Conservation (phyloP, 2,888 invertebrate species). For the Zeuzera pyrina region DNA sequence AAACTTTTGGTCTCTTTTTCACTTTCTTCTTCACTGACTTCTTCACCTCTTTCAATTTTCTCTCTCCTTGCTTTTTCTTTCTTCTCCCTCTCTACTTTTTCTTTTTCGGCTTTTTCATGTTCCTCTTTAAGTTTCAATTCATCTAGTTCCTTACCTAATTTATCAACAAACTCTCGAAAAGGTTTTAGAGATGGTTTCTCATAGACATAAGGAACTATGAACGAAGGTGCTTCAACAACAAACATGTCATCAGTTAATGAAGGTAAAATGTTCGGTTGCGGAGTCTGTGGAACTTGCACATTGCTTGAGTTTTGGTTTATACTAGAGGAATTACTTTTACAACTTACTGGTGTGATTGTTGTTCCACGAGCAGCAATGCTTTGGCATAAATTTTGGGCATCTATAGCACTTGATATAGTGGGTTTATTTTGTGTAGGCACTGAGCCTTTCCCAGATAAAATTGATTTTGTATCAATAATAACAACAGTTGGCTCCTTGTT, state of each 20-base stretch:
- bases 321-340: slow-evolving; percentile 22
- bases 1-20: slow-evolving; percentile 10
- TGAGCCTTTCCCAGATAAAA: slow-evolving; percentile 49
- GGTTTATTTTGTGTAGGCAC: slow-evolving; percentile 30
- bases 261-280: slow-evolving; percentile 75
- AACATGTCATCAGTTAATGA: slow-evolving; percentile 93
- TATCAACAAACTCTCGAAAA: slow-evolving; percentile 81
- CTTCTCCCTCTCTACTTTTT: slow-evolving; percentile 45
- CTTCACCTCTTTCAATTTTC: slow-evolving; percentile 32
- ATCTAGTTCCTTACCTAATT: slow-evolving; percentile 77
- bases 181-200: slow-evolving; percentile 90
- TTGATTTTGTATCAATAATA: slow-evolving; percentile 89
- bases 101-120: slow-evolving; percentile 38
- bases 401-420: slow-evolving; percentile 29
- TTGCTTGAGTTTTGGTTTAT: slow-evolving; percentile 23
- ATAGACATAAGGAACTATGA: slow-evolving; percentile 94
- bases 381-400: slow-evolving; percentile 58
- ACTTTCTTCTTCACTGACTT: neutral
- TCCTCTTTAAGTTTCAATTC: slow-evolving; percentile 53
- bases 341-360: slow-evolving; percentile 69
- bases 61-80: slow-evolving; percentile 60
- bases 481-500: slow-evolving; percentile 86
- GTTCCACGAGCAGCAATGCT: slow-evolving; percentile 66
- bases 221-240: slow-evolving; percentile 93
- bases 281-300: no score